Conservation (phyloP, 2,113 vertebrate genomes). For the Rhea americana region DNA sequence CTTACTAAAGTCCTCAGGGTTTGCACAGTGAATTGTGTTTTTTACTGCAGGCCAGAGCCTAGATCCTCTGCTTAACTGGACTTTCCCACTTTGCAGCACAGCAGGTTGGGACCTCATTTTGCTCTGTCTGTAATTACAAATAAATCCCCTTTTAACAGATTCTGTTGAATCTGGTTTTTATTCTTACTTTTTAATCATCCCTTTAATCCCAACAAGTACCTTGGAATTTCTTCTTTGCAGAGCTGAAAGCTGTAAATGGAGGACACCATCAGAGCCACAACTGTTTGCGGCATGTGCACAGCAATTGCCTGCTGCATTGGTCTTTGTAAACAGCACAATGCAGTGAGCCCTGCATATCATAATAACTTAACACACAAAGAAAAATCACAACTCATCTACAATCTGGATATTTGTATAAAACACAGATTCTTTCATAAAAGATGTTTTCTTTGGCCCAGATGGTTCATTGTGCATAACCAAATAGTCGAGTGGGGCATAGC, state of each 20-base stretch:
- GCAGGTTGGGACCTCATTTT: not conserved
- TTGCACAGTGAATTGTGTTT: not conserved
- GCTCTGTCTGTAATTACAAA: constrained; percentile 8
- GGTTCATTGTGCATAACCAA: not conserved
- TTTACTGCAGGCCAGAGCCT: not conserved
- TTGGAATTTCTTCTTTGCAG: not conserved
- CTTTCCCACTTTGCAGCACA: accelerated
- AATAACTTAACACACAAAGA: not conserved
- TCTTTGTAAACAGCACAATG: not conserved
- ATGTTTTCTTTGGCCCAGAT: not conserved
- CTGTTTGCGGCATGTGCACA: not conserved
- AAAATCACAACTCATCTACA: not conserved
- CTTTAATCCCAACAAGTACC: constrained; percentile 12
- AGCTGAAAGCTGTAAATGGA: not conserved
- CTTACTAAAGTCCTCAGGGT: too few species aligned
- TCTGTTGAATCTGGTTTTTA: not conserved
- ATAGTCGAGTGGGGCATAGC: not conserved
- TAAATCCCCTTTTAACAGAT: constrained; percentile 20
- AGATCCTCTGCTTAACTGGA: not conserved
- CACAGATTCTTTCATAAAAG: not conserved
- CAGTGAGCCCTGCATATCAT: not conserved
- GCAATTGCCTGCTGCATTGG: not conserved
- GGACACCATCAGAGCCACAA: not conserved
- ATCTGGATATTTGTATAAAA: not conserved
- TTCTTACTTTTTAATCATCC: constrained; percentile 17